Base-by-base conservation (phyloP, 1,140 invertebrate genomes). In the Drosophila teissieri region DNA sequence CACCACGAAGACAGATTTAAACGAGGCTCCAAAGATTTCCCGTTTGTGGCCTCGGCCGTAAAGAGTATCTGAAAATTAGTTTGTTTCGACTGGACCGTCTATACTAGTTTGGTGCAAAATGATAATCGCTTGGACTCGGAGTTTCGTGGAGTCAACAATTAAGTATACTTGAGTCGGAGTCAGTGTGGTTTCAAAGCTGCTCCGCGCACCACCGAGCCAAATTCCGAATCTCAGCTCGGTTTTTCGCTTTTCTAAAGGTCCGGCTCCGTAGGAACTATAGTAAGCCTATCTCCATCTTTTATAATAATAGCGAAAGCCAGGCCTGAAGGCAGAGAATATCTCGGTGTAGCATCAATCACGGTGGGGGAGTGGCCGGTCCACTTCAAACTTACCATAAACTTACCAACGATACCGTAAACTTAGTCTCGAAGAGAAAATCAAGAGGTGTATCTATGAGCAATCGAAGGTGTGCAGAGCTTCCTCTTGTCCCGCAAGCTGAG, bases 401-500 rank as follows among this genome's bases (percentile, higher is more conserved):
- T 64, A 84, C 61, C 75, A 64, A 75, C 48, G 57, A 58, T 84
- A 84, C 77, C 68, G 72, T 64, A 73, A 80, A 34, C 64, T 64
- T 64, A 80, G 24, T 54, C 39, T 60, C 31, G 45, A 64, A 67
- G 70, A 51, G 58, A 70, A 57, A 70, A 36, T 48, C 54, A 46
- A 79, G 24, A 69, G n/a, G 62, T 46, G 34, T 24, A 27, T 36
- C 62, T 55, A 10, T 14, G 8, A 40, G 15, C 5, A 11, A 31
- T 34, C 22, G 45, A 0, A 14, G 19, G 45, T 46, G 15, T 12
- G 24, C 24, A 14, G 40, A 22, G 34, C 31, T 39, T n/a, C 6
- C 31, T 56, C 52, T 55, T 45, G 51, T 48, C 60, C 15, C n/a
- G 60, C 44, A 31, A 49, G 36, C 64, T 53, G 46, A 37, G 19